phyloP scores from a whole-genome alignment of 2,888 invertebrate species.

The Steinernema carpocapsae region DNA sequence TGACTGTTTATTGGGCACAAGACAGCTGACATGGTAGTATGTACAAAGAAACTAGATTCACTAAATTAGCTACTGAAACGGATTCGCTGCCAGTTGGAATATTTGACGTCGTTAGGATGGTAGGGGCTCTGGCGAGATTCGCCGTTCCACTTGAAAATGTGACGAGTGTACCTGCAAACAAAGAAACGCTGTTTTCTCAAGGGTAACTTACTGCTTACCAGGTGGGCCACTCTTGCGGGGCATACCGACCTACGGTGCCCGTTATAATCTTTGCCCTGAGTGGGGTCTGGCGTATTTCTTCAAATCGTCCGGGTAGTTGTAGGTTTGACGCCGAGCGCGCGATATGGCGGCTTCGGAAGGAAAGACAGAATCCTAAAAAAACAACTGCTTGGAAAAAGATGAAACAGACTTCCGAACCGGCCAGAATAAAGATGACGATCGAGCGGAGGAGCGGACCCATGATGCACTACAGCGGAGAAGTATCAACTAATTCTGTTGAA shows the following conservation, averaged over 20 bases:
- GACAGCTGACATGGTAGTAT: neutral
- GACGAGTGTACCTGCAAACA: conserved; percentile 50
- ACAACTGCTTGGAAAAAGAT: neutral
- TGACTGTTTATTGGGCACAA: conserved; percentile 3
- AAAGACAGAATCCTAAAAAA: neutral
- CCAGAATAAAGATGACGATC: conserved; percentile 15
- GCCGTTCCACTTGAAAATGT: conserved; percentile 54
- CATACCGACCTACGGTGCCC: conserved; percentile 52
- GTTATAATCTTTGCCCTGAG: conserved; percentile 50
- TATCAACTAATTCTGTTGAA: conserved; percentile 32
- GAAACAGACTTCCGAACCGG: neutral
- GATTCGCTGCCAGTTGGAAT: conserved; percentile 43
- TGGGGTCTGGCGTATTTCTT: conserved; percentile 50
- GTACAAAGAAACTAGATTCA: neutral
- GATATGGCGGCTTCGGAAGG: neutral
- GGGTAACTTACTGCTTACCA: conserved; percentile 39
- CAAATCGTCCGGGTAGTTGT: conserved; percentile 51
- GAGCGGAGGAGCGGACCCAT: neutral
- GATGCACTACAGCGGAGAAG: neutral
- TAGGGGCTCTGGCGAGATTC: conserved; percentile 51
- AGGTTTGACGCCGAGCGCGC: conserved; percentile 44
- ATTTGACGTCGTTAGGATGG: conserved; percentile 50
- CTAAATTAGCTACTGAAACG: conserved; percentile 34
- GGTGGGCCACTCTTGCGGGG: conserved; percentile 52
- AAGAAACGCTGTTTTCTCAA: neutral